Percentiles rank a stretch among this genome's conserved stretches.
Evolutionary conservation across 2,797 vertebrate species (phyloP).

Genomic region (Momotus momota): DNA sequence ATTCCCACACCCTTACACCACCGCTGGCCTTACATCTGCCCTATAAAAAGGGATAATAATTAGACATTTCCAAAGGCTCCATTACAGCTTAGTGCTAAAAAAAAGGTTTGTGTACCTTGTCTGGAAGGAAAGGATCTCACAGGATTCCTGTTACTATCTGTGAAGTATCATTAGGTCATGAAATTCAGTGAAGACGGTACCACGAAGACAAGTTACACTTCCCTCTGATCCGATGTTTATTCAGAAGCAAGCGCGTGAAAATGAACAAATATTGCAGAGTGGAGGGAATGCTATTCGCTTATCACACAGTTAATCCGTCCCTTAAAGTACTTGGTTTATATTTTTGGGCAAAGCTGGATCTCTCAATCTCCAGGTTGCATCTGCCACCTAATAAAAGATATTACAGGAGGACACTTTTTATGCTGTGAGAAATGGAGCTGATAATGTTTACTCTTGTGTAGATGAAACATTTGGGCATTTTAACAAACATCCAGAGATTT

Average conservation of each 20-base stretch:
- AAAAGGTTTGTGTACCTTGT: constrained; percentile 46
- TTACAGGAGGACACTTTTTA: not conserved
- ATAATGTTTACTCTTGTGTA: not conserved
- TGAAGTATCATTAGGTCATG: not conserved
- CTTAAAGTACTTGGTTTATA: not conserved
- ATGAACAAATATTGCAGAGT: not conserved
- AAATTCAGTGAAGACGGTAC: not conserved
- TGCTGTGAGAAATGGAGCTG: constrained; percentile 23
- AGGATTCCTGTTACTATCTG: constrained; percentile 7
- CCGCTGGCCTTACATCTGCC: not conserved
- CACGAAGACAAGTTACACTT: not conserved
- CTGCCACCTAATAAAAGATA: not conserved
- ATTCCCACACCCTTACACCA: not conserved
- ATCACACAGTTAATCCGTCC: not conserved
- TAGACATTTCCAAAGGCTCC: not conserved
- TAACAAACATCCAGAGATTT: constrained; percentile 57
- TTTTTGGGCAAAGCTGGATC: not conserved
- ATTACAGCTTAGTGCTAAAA: constrained; percentile 30
- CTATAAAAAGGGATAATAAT: not conserved
- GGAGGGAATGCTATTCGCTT: not conserved
- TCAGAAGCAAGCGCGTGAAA: constrained; percentile 3
- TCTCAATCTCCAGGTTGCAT: not conserved
- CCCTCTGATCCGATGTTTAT: not conserved
- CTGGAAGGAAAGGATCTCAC: constrained; percentile 30
- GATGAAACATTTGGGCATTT: constrained; percentile 54